These are phyloP conservation scores for Oncorhynchus kisutch DNA, from an alignment of 2,113 vertebrate species.

Conservation along the genomic window DNA sequence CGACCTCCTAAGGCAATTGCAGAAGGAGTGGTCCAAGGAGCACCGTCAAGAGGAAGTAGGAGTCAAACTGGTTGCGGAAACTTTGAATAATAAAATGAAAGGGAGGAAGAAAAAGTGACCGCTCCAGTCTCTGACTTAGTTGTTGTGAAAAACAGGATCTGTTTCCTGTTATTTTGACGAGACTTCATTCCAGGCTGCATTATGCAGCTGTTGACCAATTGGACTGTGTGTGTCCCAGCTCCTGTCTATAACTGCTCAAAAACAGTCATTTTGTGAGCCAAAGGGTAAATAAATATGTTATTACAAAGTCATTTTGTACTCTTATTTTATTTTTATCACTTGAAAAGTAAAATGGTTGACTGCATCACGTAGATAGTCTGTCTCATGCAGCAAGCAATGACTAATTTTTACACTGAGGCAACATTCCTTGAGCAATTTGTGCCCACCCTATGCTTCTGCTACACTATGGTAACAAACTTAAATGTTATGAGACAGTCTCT, in stretches of 20 bases:
- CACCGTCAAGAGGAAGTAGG: constrained; percentile 37
- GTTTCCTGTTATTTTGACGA: not conserved
- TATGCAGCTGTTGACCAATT: not conserved
- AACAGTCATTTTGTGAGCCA: not conserved
- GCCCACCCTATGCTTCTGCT: no score
- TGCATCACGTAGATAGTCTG: no score
- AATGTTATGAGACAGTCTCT: no score
- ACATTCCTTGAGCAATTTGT: no score
- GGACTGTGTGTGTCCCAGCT: no score
- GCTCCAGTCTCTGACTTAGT: not conserved
- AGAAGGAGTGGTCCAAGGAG: constrained; percentile 84
- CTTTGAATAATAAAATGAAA: constrained; percentile 45
- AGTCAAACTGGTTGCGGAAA: constrained; percentile 26
- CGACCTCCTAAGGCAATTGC: constrained; percentile 85
- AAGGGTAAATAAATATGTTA: not conserved
- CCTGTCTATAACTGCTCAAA: not conserved
- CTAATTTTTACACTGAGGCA: no score
- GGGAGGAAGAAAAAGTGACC: constrained; percentile 67
- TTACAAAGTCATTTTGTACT: no score
- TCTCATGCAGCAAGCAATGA: no score
- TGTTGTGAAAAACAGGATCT: not conserved
- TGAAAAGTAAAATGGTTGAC: no score
- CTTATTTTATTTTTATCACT: no score
- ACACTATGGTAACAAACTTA: no score
- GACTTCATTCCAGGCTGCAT: not conserved